Evolutionary conservation across 2,888 invertebrate genomes (phyloP).

Genomic region (Watsonalla binaria): DNA sequence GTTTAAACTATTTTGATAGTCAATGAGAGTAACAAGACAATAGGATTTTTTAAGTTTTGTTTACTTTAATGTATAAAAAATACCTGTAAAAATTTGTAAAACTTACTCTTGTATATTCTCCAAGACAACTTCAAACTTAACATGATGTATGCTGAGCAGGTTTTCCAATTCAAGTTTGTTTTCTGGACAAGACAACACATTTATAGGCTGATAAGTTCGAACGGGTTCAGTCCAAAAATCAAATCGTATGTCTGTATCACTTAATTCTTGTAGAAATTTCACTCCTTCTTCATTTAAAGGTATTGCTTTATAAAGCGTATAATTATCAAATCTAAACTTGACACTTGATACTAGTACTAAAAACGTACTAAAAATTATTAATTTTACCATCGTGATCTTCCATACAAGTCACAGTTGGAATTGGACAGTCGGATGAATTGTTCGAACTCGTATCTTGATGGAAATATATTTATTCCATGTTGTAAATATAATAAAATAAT

Average conservation of each 20-base stretch:
- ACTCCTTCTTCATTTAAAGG: conserved; percentile 71
- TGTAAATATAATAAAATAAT: not conserved
- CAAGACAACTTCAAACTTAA: conserved; percentile 59
- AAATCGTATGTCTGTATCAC: conserved; percentile 50
- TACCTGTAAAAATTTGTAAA: not conserved
- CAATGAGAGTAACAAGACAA: no score
- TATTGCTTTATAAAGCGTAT: conserved; percentile 73
- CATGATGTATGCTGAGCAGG: conserved; percentile 43
- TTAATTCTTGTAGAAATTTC: conserved; percentile 62
- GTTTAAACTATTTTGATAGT: no score
- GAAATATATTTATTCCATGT: not conserved
- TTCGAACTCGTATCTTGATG: not conserved
- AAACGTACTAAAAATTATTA: conserved; percentile 16
- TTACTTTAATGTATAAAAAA: not conserved
- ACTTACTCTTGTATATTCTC: conserved; percentile 74
- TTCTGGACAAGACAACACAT: conserved; percentile 62
- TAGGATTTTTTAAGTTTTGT: no score
- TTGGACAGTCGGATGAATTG: not conserved
- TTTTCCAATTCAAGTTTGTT: conserved; percentile 48
- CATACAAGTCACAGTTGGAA: not conserved
- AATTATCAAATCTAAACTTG: conserved; percentile 54
- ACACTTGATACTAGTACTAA: conserved; percentile 25
- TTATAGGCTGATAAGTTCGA: conserved; percentile 45
- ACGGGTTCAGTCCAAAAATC: conserved; percentile 67
- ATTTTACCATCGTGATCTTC: not conserved